Evolutionary conservation across 2,797 vertebrate genomes (phyloP).

Genomic region (Spinus pinus): DNA sequence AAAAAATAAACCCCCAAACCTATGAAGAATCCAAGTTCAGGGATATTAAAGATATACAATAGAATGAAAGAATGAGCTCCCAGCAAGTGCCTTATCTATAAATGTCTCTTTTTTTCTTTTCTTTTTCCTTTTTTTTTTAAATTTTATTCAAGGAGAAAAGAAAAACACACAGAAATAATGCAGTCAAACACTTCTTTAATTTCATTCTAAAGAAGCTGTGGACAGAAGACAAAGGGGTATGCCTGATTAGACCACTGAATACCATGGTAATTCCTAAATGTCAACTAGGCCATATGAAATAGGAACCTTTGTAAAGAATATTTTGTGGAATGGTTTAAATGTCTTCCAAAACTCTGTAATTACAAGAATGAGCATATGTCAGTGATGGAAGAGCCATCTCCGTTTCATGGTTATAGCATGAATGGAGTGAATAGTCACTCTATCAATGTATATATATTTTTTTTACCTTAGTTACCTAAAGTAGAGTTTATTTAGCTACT

Average conservation of each 20-base stretch:
- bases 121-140: too few relatives aligned
- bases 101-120: background rate
- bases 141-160: background rate
- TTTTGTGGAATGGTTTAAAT: background rate
- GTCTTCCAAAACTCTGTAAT: background rate
- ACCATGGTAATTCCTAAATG: background rate
- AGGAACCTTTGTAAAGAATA: background rate
- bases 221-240: background rate
- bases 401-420: background rate
- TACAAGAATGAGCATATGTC: background rate
- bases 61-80: background rate
- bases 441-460: fast-evolving
- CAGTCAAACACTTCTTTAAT: background rate
- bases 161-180: background rate
- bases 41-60: background rate
- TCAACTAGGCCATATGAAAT: background rate
- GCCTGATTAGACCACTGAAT: background rate
- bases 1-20: background rate
- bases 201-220: background rate
- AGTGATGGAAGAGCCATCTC: background rate
- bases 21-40: background rate
- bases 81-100: background rate
- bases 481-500: fast-evolving
- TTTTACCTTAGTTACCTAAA: background rate
- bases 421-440: background rate